phyloP scores from a whole-genome alignment of 1,140 invertebrate species.

The Trichoplusia ni region DNA sequence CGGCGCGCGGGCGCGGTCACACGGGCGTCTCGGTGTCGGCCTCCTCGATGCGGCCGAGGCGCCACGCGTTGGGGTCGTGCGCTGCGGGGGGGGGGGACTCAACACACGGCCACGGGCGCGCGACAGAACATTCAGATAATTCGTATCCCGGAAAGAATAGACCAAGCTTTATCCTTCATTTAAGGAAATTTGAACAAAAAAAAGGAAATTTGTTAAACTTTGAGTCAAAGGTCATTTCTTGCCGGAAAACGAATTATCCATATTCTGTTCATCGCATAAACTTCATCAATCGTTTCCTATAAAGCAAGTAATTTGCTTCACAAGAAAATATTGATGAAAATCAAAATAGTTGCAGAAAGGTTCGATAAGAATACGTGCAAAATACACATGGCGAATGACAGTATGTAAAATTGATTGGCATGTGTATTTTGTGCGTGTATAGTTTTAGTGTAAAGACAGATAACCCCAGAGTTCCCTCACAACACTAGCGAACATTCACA shows the following conservation, averaged over 20 bases:
- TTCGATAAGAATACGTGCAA: no score
- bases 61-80: constrained; percentile 90
- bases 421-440: background rate
- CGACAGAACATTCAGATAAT: no score
- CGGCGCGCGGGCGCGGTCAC: constrained; percentile 78
- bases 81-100: constrained; percentile 68
- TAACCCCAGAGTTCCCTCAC: background rate
- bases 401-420: background rate
- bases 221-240: no score
- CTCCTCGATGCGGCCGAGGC: constrained; percentile 90
- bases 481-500: constrained; percentile 32
- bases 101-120: no score
- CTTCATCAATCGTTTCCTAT: no score
- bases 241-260: no score
- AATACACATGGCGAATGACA: background rate
- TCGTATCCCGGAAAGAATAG: no score
- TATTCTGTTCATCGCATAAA: no score
- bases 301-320: no score
- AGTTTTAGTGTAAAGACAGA: background rate
- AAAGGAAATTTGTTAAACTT: no score
- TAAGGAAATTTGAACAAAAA: no score
- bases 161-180: no score
- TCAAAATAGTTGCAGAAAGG: background rate
- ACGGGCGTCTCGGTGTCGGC: constrained; percentile 91
- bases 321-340: background rate